These are phyloP conservation scores for Anas platyrhynchos DNA, from an alignment of 2,113 vertebrate genomes.

Conservation along the genomic window DNA sequence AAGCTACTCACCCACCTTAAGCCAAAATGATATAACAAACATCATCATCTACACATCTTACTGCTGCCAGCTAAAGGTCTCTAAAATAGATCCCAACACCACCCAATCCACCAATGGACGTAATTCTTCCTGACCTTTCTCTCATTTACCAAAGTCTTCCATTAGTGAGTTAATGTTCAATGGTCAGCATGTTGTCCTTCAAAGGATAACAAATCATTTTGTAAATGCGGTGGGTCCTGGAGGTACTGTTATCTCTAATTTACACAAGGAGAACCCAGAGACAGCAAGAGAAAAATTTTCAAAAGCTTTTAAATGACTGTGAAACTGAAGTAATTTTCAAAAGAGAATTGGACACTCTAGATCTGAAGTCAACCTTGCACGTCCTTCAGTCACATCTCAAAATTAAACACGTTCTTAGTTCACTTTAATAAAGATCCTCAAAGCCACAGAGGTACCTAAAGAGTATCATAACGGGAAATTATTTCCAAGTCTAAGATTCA, in stretches of 20 bases:
- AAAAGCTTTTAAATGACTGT: slow-evolving; percentile 1
- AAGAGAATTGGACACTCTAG: background rate
- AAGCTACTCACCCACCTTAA: background rate
- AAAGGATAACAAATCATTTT: background rate
- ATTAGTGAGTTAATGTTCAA: background rate
- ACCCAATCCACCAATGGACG: background rate
- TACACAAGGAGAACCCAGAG: background rate
- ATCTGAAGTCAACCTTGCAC: background rate
- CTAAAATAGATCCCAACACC: background rate
- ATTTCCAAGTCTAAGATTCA: background rate
- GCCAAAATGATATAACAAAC: background rate
- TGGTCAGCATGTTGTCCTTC: background rate
- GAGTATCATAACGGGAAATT: rapidly evolving
- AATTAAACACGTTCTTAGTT: background rate
- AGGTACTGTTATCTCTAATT: slow-evolving; percentile 5
- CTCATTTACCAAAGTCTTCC: background rate
- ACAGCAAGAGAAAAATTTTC: background rate
- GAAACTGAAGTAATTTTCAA: slow-evolving; percentile 25
- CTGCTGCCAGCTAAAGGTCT: background rate
- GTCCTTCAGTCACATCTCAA: background rate
- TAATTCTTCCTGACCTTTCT: background rate
- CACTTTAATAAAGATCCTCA: background rate
- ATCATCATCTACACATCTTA: background rate
- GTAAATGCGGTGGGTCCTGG: background rate
- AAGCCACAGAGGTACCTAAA: background rate